Evolutionary conservation across 1,140 invertebrate species (phyloP).

Genomic region (Bombus haemorrhoidalis): DNA sequence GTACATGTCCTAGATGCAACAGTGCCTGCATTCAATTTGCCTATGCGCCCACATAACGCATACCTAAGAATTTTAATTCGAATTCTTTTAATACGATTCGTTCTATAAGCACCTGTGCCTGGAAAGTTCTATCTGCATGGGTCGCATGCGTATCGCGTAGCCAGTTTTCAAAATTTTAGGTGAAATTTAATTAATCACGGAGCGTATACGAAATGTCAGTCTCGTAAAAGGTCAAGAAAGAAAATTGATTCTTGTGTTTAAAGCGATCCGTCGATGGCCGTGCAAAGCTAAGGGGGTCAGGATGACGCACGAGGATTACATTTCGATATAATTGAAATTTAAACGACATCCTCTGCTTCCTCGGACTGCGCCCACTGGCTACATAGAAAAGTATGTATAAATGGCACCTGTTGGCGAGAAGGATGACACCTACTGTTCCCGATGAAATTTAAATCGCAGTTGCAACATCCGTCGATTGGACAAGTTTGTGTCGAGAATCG

Average conservation of each 20-base stretch:
- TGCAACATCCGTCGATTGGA: background rate
- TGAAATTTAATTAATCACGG: no score
- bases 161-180: no score
- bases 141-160: no score
- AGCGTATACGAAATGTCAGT: background rate
- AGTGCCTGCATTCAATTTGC: no score
- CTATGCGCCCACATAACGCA: no score
- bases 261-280: background rate
- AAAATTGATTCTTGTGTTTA: background rate
- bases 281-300: no score
- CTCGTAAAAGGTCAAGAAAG: background rate
- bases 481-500: background rate
- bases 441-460: slow-evolving; percentile 16
- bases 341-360: background rate
- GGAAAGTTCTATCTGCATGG: no score
- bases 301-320: background rate
- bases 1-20: no score
- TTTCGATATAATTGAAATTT: slow-evolving; percentile 9
- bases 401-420: slow-evolving; percentile 16
- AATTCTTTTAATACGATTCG: no score
- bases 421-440: slow-evolving; percentile 22
- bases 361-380: background rate
- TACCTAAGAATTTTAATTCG: no score
- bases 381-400: slow-evolving; percentile 41
- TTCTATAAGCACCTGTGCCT: no score